These are phyloP conservation scores for Trichonephila clavata DNA, from an alignment of 1,140 invertebrate genomes.

Conservation along the genomic window DNA sequence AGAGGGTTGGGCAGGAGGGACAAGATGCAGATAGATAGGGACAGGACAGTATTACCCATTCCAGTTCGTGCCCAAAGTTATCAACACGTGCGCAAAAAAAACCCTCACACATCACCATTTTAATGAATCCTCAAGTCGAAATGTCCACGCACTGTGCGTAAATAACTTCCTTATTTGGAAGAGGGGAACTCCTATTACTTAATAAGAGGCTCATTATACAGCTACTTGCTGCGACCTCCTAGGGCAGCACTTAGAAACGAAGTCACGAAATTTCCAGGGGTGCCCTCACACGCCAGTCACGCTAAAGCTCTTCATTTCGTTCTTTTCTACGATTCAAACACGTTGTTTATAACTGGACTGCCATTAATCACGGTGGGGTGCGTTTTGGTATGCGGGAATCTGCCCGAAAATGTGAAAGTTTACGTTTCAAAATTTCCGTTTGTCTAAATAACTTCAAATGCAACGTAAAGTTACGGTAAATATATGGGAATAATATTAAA, in stretches of 20 bases:
- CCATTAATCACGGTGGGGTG: too few relatives aligned
- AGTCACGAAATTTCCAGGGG: too few relatives aligned
- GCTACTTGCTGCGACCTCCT: neutral
- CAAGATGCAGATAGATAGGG: neutral
- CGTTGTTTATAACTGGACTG: too few relatives aligned
- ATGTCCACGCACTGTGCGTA: neutral
- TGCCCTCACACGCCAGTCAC: neutral
- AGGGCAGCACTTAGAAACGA: neutral
- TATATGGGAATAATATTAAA: too few relatives aligned
- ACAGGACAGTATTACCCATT: neutral
- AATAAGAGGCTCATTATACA: neutral
- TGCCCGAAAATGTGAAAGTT: too few relatives aligned
- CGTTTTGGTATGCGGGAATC: too few relatives aligned
- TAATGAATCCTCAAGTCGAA: neutral
- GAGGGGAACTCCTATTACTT: conserved; percentile 12
- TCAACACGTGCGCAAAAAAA: neutral
- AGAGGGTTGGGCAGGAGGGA: neutral
- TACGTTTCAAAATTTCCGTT: too few relatives aligned
- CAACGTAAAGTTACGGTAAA: too few relatives aligned
- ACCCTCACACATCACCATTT: neutral
- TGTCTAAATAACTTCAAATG: too few relatives aligned
- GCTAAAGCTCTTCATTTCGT: neutral
- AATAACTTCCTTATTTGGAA: neutral
- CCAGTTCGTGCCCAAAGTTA: neutral
- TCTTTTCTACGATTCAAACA: neutral